phyloP scores from a whole-genome alignment of 2,888 invertebrate genomes.

The Lithophane leautieri region DNA sequence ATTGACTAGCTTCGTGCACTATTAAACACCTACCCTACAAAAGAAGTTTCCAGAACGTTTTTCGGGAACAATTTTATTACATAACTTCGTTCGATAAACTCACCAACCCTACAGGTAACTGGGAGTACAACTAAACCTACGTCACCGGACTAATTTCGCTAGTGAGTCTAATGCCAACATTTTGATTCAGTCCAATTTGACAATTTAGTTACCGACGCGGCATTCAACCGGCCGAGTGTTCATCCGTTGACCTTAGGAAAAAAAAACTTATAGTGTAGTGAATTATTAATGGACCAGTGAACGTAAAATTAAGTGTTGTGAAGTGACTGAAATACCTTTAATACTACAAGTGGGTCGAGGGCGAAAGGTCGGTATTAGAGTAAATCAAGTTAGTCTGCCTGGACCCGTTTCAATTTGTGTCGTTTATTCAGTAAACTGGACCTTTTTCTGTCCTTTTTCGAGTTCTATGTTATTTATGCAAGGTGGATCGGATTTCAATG shows the following conservation, averaged over 20 bases:
- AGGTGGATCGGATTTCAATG: slow-evolving; percentile 52
- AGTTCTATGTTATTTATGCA: slow-evolving; percentile 55
- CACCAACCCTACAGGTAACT: slow-evolving; percentile 70
- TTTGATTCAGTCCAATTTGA: slow-evolving; percentile 84
- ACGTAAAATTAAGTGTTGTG: slow-evolving; percentile 63
- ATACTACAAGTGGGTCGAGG: slow-evolving; percentile 65
- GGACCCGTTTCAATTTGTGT: slow-evolving; percentile 64
- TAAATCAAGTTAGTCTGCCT: slow-evolving; percentile 71
- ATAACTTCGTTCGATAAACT: slow-evolving; percentile 22
- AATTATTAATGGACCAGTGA: slow-evolving; percentile 55
- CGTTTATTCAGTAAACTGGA: slow-evolving; percentile 62
- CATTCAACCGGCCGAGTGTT: slow-evolving; percentile 71
- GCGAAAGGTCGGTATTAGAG: slow-evolving; percentile 70
- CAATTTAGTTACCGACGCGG: slow-evolving; percentile 84
- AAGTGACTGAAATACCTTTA: slow-evolving; percentile 64
- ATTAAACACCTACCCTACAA: background rate
- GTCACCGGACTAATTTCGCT: slow-evolving; percentile 81
- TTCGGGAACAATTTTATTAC: slow-evolving; percentile 33
- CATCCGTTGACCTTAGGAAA: slow-evolving; percentile 65
- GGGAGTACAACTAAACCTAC: slow-evolving; percentile 64
- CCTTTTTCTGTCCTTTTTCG: slow-evolving; percentile 60
- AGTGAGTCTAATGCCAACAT: slow-evolving; percentile 80
- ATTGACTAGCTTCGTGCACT: no score
- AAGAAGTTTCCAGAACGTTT: slow-evolving; percentile 32
- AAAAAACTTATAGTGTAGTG: slow-evolving; percentile 39